Percentiles rank a stretch among this genome's conserved stretches.
These are phyloP conservation scores for Drosophila bocqueti DNA, from an alignment of 1,140 invertebrate species.

Conservation along the genomic window DNA sequence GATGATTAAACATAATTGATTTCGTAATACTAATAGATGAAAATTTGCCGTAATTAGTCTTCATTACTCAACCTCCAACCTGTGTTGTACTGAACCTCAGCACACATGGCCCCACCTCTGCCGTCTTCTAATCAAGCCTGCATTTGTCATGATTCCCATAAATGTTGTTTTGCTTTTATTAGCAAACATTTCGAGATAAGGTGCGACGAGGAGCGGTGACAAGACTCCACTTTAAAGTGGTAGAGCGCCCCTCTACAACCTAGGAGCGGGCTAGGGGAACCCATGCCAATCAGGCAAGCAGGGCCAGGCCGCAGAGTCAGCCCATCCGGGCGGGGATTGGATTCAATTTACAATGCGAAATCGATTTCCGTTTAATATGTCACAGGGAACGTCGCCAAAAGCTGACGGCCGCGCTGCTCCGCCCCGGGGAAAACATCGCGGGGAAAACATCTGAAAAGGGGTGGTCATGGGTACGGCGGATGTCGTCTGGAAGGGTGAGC, in stretches of 20 bases:
- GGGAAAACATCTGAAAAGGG: slow-evolving; percentile 1
- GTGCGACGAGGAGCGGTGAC: slow-evolving; percentile 9
- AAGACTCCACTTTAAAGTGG: slow-evolving; percentile 54
- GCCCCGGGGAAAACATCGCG: slow-evolving; percentile 38
- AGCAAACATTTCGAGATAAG: slow-evolving; percentile 44
- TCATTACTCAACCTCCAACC: slow-evolving; percentile 23
- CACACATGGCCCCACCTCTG: slow-evolving; percentile 17
- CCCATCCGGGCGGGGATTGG: slow-evolving; percentile 44
- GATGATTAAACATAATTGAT: slow-evolving; percentile 34
- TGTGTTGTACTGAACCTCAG: not conserved
- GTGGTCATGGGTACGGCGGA: not conserved
- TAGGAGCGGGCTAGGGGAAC: slow-evolving; percentile 3
- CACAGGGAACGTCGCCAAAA: slow-evolving; percentile 52
- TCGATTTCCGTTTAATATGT: slow-evolving; percentile 79
- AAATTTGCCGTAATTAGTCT: slow-evolving; percentile 27
- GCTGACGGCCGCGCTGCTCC: slow-evolving; percentile 28
- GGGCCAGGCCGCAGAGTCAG: slow-evolving; percentile 25
- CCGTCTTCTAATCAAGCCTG: slow-evolving; percentile 50
- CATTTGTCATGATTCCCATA: slow-evolving; percentile 56
- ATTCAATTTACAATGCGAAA: slow-evolving; percentile 75
- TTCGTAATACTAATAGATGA: slow-evolving; percentile 12
- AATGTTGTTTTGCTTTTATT: slow-evolving; percentile 54
- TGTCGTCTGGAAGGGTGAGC: not conserved
- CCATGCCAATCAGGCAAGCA: slow-evolving; percentile 2
- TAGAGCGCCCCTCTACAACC: slow-evolving; percentile 5